phyloP scores from a whole-genome alignment of 2,113 vertebrate genomes.

The Camelus dromedarius region DNA sequence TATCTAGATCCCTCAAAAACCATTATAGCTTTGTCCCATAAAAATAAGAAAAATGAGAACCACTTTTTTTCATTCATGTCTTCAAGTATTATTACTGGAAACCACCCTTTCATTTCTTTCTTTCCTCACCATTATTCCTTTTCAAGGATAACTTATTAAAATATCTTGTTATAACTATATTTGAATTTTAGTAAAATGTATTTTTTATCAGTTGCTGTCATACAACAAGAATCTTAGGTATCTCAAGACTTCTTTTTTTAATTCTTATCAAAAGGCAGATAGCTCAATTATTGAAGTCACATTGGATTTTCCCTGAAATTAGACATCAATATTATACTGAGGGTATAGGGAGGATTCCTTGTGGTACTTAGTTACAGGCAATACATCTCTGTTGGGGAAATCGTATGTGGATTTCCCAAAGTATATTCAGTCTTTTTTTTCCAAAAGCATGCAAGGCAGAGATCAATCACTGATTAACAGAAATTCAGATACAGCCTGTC shows the following conservation, averaged over 20 bases:
- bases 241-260: neutral
- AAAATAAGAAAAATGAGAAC: constrained; percentile 44
- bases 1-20: neutral
- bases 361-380: neutral
- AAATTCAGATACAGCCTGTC: neutral
- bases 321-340: neutral
- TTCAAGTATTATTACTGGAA: constrained; percentile 10
- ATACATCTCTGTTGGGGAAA: neutral
- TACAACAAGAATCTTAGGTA: neutral
- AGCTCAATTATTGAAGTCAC: neutral
- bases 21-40: neutral
- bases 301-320: neutral
- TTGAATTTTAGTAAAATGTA: neutral
- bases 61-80: neutral
- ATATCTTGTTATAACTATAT: neutral
- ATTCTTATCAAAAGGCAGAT: neutral
- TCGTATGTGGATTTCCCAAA: neutral
- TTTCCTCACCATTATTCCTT: neutral
- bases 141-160: constrained; percentile 10
- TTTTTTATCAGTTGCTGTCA: neutral
- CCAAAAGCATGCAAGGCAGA: neutral
- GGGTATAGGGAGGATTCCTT: neutral
- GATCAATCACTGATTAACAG: neutral
- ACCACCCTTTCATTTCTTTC: neutral
- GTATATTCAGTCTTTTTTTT: neutral